These are phyloP conservation scores for Sciurus vulgaris DNA, from an alignment of 2,797 vertebrate species.

Conservation along the genomic window DNA sequence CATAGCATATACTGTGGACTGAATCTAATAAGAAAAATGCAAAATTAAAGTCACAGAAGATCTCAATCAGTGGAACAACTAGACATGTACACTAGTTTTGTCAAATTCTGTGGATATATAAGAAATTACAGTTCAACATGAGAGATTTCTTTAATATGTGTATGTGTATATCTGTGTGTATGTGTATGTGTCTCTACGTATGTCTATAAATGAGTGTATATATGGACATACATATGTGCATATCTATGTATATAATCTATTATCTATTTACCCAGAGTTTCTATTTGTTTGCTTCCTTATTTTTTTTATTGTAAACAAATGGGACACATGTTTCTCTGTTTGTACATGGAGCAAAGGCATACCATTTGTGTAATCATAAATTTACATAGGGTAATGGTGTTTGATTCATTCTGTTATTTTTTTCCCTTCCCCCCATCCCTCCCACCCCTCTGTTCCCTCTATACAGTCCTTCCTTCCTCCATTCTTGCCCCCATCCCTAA, in stretches of 20 bases:
- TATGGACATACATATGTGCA: accelerated
- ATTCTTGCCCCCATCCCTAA: too few species aligned
- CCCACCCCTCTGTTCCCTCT: too few species aligned
- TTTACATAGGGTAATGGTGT: too few species aligned
- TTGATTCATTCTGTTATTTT: too few species aligned
- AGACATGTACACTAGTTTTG: neutral
- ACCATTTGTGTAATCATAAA: too few species aligned
- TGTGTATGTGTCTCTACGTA: too few species aligned
- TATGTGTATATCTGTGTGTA: too few species aligned
- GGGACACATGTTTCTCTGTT: too few species aligned
- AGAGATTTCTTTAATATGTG: neutral
- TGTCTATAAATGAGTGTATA: neutral
- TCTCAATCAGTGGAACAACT: neutral
- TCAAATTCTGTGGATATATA: neutral
- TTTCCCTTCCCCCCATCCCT: too few species aligned
- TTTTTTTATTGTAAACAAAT: neutral
- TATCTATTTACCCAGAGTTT: neutral
- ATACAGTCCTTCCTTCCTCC: too few species aligned
- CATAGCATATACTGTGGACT: neutral
- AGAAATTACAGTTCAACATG: neutral
- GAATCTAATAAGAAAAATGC: neutral
- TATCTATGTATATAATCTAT: neutral
- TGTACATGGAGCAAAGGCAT: too few species aligned
- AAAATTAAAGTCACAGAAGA: neutral
- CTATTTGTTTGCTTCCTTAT: neutral